phyloP scores from a whole-genome alignment of 2,113 vertebrate species.

The Eidolon helvum region DNA sequence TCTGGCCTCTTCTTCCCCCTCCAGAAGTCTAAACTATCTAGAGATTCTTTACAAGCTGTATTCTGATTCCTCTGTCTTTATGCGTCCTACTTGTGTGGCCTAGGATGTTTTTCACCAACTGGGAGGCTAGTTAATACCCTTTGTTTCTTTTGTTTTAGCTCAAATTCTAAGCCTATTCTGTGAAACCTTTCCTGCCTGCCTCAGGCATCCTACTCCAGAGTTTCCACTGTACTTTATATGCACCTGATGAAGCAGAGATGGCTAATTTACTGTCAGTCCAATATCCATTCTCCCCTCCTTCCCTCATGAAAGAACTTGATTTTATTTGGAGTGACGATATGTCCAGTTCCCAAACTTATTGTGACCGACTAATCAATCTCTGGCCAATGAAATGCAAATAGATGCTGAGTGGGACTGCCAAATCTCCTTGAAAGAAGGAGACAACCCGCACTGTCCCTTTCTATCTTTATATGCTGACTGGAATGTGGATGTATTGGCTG shows the following conservation, averaged over 20 bases:
- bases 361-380: background rate
- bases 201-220: background rate
- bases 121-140: background rate
- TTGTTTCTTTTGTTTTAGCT: background rate
- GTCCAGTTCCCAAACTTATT: background rate
- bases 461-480: background rate
- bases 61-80: background rate
- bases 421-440: background rate
- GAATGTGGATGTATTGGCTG: background rate
- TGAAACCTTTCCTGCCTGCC: background rate
- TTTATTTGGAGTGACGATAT: background rate
- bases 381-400: background rate
- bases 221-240: background rate
- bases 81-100: background rate
- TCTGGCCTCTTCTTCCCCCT: background rate
- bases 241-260: background rate
- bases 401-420: background rate
- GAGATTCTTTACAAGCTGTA: background rate
- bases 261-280: background rate
- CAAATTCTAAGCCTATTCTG: background rate
- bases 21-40: background rate
- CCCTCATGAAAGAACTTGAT: background rate
- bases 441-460: background rate
- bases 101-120: background rate
- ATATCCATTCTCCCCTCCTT: background rate